Evolutionary conservation across 92 coral and sea anemone species (phyloP), one percentile per base, ranked within the genome.

Genomic region (Galaxea fascicularis): DNA sequence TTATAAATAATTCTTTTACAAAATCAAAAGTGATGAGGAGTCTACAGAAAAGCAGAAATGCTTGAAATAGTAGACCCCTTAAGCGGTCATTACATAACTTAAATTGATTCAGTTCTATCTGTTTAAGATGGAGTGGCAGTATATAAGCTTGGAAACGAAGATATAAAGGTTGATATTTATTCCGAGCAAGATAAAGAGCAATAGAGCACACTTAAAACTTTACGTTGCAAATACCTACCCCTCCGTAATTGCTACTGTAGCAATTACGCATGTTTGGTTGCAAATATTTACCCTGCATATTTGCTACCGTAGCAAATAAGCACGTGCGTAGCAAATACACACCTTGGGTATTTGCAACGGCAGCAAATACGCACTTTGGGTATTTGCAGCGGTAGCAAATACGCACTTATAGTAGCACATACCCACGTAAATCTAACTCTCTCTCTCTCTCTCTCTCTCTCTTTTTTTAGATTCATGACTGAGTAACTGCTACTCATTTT

Each of bases 141-240:
- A n/a, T n/a, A n/a, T n/a, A 49, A 49, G 15, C 15, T 15, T 8
- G 54, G 54, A 15, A 49, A 15, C 15, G 15, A 49, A 9, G 15
- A 49, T 8, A 49, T 0, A 9, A 49, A 49, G 15, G 15, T 49
- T 15, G 10, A 8, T 9, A 8, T 49, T 15, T 49, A 49, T 49
- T 15, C 54, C 15, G 8, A 15, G 15, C 8, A 9, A 0, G 8
- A 49, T 8, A 49, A 49, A 8, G 74, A 69, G 74, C 54, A 69
- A 69, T 69, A 69, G 54, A 69, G 74, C 74, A 69, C 52, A 69
- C 74, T 69, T 27, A 69, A 17, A 9, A 69, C 74, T 30, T 68
- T 68, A 47, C 16, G 52, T 68, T 16, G 74, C 74, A 68, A 35
- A 68, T 68, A 68, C 20, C 74, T 68, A 68, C 74, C 74, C 74